Evolutionary conservation across 2,888 invertebrate genomes (phyloP), one percentile per base, ranked within the genome.

Genomic region (Melinaea marsaeus): DNA sequence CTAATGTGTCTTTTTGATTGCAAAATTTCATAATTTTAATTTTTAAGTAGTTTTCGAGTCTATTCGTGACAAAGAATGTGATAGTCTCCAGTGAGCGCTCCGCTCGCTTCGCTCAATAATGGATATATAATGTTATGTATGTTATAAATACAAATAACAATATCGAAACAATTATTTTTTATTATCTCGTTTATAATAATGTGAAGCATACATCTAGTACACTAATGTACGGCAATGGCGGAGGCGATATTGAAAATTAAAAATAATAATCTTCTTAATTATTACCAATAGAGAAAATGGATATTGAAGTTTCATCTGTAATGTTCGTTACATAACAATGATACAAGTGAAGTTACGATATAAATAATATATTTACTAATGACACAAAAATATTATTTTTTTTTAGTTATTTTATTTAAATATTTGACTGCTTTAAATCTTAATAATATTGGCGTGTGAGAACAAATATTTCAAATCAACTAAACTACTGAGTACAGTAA

Each of bases 91-190:
- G 22, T 22, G 22, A 22, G 22, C 22, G 22, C 22, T 22, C 22
- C 22, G 22, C 22, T 22, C 22, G 22, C 22, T 46, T n/a, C 13
- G 13, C 11, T n/a, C 46, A 46, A 4, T n/a, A 46, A n/a, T 46
- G n/a, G 46, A n/a, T 46, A 13, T 46, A 46, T 46, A 46, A n/a
- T n/a, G 13, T n/a, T 22, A 32, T 32, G 11, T 51, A 3, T 51
- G 66, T 68, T 57, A 48, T 46, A 37, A 55, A 64, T 72, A 83
- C 79, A 79, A 72, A 86, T 81, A 83, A 35, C 60, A 71, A 64
- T 63, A 78, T 87, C 79, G 85, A 89, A 89, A 89, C 89, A 89
- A 89, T 88, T 87, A 86, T 85, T 85, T 79, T 88, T 85, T 85
- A 85, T 87, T 83, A 84, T 86, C 77, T 85, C 85, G 86, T 88